phyloP scores from a whole-genome alignment of 2,888 invertebrate species.

The Oscheius sp. region DNA sequence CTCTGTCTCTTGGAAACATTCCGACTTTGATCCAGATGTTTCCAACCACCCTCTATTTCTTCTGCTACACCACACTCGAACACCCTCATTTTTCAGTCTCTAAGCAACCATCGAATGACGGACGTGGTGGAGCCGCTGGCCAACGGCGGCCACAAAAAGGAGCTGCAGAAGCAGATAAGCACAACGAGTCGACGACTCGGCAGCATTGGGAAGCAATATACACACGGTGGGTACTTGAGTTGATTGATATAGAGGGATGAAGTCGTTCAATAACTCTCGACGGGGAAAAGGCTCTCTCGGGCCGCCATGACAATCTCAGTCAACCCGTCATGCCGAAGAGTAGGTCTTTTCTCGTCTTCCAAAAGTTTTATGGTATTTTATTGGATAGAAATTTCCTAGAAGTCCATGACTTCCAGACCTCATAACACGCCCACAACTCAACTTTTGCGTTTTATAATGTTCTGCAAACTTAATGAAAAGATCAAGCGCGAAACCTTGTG shows the following conservation, averaged over 20 bases:
- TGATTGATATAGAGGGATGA: neutral
- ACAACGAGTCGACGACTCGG: slow-evolving; percentile 16
- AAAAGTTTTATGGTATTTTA: too few relatives aligned
- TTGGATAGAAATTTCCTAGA: too few relatives aligned
- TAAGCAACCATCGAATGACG: neutral
- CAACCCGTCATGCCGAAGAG: neutral
- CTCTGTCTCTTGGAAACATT: too few relatives aligned
- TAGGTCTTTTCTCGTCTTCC: neutral
- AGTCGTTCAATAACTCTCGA: neutral
- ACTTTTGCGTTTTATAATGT: too few relatives aligned
- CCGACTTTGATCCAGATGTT: too few relatives aligned
- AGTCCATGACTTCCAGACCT: too few relatives aligned
- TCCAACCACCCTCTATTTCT: too few relatives aligned
- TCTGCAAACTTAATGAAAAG: too few relatives aligned
- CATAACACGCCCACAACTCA: too few relatives aligned
- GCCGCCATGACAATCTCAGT: neutral
- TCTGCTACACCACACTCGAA: too few relatives aligned
- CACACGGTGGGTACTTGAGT: slow-evolving; percentile 20
- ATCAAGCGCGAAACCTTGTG: too few relatives aligned
- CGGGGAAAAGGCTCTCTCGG: neutral
- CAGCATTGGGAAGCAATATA: slow-evolving; percentile 25
- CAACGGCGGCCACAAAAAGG: slow-evolving; percentile 24
- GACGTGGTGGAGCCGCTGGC: slow-evolving; percentile 20
- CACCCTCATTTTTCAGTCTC: too few relatives aligned
- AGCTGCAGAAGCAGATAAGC: slow-evolving; percentile 9